phyloP scores from a whole-genome alignment of 2,113 vertebrate species.

The Tragelaphus imberbis region DNA sequence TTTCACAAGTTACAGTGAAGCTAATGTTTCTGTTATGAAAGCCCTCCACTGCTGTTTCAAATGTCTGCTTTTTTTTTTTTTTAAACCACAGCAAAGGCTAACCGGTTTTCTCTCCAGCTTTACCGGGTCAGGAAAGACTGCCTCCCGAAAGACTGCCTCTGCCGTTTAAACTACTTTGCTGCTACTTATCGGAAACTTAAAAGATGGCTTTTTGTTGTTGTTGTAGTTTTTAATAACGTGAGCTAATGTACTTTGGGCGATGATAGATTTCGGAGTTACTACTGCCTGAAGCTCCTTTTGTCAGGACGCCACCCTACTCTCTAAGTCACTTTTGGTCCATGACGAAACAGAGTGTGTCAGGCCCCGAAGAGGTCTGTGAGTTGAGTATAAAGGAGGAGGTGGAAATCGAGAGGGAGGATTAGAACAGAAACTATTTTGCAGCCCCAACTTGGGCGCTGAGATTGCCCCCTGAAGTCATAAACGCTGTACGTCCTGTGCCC shows the following conservation, averaged over 20 bases:
- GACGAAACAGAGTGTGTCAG: neutral
- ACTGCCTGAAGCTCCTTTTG: neutral
- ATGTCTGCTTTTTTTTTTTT: neutral
- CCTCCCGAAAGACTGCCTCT: neutral
- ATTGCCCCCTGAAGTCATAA: neutral
- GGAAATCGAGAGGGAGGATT: neutral
- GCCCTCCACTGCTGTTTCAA: constrained; percentile 34
- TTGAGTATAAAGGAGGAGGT: neutral
- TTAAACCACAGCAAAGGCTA: constrained; percentile 49
- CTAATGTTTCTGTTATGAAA: constrained; percentile 64
- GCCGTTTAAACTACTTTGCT: neutral
- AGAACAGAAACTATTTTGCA: constrained; percentile 43
- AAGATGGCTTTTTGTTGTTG: neutral
- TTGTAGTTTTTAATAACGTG: neutral
- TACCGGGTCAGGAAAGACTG: neutral
- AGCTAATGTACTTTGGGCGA: constrained; percentile 6
- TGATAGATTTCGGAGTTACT: constrained; percentile 23
- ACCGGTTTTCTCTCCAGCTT: neutral
- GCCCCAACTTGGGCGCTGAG: neutral
- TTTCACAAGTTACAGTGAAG: constrained; percentile 54
- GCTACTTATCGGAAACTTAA: constrained; percentile 25
- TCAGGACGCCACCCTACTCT: neutral
- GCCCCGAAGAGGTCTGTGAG: neutral
- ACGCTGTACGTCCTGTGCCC: neutral
- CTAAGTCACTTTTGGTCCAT: neutral